These are phyloP conservation scores for Pollachius pollachius DNA, from an alignment of 2,113 vertebrate species.

Conservation along the genomic window DNA sequence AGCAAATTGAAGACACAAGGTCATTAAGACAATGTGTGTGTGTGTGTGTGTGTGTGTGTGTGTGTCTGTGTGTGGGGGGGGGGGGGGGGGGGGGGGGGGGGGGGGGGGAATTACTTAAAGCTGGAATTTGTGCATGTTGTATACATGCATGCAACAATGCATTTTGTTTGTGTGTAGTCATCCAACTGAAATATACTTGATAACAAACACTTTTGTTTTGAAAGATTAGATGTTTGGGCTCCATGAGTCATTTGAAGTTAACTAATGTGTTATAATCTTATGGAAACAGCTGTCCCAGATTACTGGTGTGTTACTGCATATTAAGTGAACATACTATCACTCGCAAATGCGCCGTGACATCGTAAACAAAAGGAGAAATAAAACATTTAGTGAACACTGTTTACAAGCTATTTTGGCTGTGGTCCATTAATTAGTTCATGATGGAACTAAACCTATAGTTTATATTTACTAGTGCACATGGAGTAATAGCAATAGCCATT, in stretches of 20 bases:
- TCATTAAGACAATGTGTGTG: too few relatives aligned
- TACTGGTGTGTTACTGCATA: slow-evolving; percentile 60
- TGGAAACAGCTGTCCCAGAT: slow-evolving; percentile 60
- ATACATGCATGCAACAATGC: slow-evolving; percentile 8
- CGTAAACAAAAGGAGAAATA: not conserved
- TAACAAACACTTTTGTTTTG: slow-evolving; percentile 27
- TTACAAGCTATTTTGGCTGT: not conserved
- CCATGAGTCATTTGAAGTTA: slow-evolving; percentile 17
- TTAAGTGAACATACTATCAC: slow-evolving; percentile 40
- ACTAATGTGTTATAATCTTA: slow-evolving; percentile 51
- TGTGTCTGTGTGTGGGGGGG: too few relatives aligned
- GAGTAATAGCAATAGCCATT: too few relatives aligned
- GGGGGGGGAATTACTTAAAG: too few relatives aligned
- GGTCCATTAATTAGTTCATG: not conserved
- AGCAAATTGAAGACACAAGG: not conserved
- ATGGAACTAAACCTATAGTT: not conserved
- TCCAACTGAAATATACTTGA: slow-evolving; percentile 19
- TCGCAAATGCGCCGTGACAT: not conserved
- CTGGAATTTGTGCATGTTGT: slow-evolving; percentile 13
- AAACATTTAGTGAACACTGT: too few relatives aligned
- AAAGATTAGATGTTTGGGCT: slow-evolving; percentile 24
- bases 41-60: too few relatives aligned
- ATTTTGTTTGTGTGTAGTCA: slow-evolving; percentile 3
- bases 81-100: too few relatives aligned
- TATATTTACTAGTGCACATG: not conserved